Conservation (phyloP, 2,113 vertebrate genomes). For the Tenrec ecaudatus region DNA sequence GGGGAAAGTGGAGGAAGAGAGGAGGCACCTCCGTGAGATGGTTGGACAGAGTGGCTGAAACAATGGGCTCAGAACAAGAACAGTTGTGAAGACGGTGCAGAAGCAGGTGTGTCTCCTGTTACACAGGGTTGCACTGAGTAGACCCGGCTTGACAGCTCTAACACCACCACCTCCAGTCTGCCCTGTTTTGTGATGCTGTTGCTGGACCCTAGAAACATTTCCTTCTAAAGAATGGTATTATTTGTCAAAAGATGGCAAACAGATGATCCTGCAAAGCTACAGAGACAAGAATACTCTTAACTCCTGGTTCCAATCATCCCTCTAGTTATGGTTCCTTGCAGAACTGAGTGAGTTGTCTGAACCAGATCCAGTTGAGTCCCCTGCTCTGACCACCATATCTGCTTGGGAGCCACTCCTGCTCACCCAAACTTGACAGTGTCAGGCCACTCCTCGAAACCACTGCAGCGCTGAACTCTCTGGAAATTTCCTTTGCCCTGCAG, state of each 20-base stretch:
- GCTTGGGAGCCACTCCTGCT: not conserved
- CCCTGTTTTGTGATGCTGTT: not conserved
- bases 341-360: not conserved
- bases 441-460: not conserved
- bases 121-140: too few species aligned
- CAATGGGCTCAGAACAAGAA: too few species aligned
- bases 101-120: too few species aligned
- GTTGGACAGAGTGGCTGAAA: too few species aligned
- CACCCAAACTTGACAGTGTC: not conserved
- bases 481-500: not conserved
- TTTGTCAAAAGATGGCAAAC: not conserved
- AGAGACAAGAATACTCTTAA: not conserved
- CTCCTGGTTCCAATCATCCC: not conserved
- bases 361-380: not conserved
- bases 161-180: not conserved
- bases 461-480: not conserved
- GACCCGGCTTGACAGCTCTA: too few species aligned
- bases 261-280: not conserved
- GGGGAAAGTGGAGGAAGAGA: too few species aligned
- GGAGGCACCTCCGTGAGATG: too few species aligned
- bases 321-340: not conserved
- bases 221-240: not conserved
- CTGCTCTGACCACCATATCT: not conserved
- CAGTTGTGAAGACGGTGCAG: too few species aligned
- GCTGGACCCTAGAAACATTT: not conserved